Evolutionary conservation across 1,140 invertebrate species (phyloP).

Genomic region (Diorhabda sublineata): DNA sequence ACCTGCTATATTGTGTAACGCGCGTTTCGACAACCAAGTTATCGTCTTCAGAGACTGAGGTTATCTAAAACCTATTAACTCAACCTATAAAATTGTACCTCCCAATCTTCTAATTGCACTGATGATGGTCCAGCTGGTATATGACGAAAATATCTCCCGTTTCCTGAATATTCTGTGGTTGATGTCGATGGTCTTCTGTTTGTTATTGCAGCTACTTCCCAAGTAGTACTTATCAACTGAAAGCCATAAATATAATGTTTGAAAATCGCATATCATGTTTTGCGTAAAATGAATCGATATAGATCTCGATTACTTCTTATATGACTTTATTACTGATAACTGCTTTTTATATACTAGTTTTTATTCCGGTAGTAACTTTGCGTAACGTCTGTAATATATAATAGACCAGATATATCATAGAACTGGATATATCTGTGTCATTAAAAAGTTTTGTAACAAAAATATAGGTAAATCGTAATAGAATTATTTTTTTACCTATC

Average conservation of each 20-base stretch:
- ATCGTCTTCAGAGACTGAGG: background rate
- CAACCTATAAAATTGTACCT: background rate
- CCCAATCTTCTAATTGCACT: constrained; percentile 1
- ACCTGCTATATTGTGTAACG: no score
- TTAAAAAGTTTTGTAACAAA: no score
- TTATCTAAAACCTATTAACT: background rate
- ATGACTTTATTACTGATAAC: no score
- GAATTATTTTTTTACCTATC: no score
- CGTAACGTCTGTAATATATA: no score
- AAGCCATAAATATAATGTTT: constrained; percentile 5
- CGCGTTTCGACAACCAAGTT: background rate
- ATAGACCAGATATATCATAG: no score
- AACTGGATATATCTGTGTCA: no score
- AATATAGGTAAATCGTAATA: no score
- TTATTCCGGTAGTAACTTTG: no score
- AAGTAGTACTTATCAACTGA: constrained; percentile 12
- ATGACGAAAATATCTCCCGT: constrained; percentile 15
- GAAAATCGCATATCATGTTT: background rate
- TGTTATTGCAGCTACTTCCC: constrained; percentile 15
- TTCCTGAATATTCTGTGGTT: background rate
- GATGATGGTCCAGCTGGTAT: background rate
- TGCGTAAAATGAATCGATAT: background rate
- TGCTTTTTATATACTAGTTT: no score
- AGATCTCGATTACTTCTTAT: background rate
- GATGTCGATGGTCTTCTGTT: constrained; percentile 8